Evolutionary conservation across 37 sponge, comb jelly and placozoan genomes (phyloP), one percentile per base, ranked within the genome.

Genomic region (Hormiphora californensis): DNA sequence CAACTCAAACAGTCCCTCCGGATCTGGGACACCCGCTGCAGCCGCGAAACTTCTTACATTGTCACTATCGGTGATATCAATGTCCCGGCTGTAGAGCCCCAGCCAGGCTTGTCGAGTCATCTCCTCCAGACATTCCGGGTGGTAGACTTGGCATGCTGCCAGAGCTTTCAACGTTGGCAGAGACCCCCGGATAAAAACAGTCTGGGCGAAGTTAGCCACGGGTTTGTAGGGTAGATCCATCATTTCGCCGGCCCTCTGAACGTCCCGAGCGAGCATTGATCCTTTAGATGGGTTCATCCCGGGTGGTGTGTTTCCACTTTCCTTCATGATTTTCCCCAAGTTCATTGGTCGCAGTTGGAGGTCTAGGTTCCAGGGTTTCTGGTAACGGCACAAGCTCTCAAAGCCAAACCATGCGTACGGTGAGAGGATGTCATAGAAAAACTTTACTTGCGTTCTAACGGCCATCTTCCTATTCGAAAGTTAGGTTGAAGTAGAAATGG

Each of bases 361-460:
- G 44, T 73, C 81, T 8, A 73, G 46, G 43, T 73, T 36, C 81
- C 81, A 73, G 35, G 81, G 81, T 40, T 73, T 73, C 44, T 73
- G 41, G 22, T 73, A 73, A 4, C 81, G 41, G 25, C 81, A 73
- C 2, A 73, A 46, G 22, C 46, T 19, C 25, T 73, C 81, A 36
- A 73, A 73, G n/a, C 81, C 81, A 40, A 73, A 73, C 81, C 81
- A 73, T 43, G 81, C 81, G 38, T 73, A 73, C 23, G 81, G 81
- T 1, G 81, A 73, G 28, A 73, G 81, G 25, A 40, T 73, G 44
- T 73, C 81, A 36, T 73, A 73, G 23, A 43, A 73, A 40, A 73
- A 73, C 41, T 73, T 73, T 43, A 73, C 46, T 36, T 33, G 41
- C 7, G 81, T 73, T 33, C 81, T n/a, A 22, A 73, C 44, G 3